These are phyloP conservation scores for Brachionus sp. DNA, from an alignment of 1,140 invertebrate genomes.

Conservation along the genomic window DNA sequence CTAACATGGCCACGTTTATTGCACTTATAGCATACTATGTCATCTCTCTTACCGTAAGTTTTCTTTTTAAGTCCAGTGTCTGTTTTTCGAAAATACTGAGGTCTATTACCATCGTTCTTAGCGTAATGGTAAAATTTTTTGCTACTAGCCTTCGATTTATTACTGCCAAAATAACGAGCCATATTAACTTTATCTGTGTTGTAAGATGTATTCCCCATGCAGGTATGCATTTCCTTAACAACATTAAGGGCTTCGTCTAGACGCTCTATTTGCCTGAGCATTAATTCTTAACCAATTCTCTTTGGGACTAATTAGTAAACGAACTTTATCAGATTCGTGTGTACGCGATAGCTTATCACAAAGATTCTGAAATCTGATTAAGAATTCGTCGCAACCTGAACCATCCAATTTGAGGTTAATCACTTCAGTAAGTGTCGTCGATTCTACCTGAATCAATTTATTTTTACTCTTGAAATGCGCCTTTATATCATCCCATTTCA, in stretches of 20 bases:
- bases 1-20: background rate
- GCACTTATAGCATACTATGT: background rate
- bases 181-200: background rate
- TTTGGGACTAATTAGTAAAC: too few species aligned
- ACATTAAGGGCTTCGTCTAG: background rate
- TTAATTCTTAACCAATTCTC: too few species aligned
- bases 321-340: too few species aligned
- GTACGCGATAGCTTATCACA: too few species aligned
- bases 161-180: background rate
- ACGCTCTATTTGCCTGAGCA: too few species aligned
- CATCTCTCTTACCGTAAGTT: background rate
- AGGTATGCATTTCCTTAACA: background rate
- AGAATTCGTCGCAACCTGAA: background rate
- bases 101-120: background rate
- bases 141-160: background rate
- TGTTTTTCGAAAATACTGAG: background rate
- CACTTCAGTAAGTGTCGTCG: background rate
- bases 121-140: background rate
- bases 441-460: background rate
- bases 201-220: background rate
- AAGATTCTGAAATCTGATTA: too few species aligned
- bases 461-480: background rate
- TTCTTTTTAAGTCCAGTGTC: too few species aligned
- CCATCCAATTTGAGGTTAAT: background rate
- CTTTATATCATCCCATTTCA: background rate